phyloP scores from a whole-genome alignment of 2,113 vertebrate genomes.

The Sclerurus mexicanus region DNA sequence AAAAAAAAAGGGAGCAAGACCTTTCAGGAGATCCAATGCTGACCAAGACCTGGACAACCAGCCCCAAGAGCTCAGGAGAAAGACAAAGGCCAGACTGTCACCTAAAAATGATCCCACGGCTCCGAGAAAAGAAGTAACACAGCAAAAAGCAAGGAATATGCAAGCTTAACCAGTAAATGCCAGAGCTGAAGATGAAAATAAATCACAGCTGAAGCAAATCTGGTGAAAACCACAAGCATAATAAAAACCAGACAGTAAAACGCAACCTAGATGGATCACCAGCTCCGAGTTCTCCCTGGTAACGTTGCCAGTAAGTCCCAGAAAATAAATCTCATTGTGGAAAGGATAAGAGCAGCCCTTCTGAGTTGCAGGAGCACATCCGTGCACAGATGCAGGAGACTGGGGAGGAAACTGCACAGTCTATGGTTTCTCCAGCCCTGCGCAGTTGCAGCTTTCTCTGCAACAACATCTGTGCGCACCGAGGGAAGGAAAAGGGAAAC shows the following conservation, averaged over 20 bases:
- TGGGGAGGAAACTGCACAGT: constrained; percentile 3
- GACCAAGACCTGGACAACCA: accelerated
- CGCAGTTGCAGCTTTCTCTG: not conserved
- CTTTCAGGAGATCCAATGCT: accelerated
- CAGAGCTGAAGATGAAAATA: constrained; percentile 52
- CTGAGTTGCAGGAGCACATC: not conserved
- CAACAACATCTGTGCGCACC: constrained; percentile 36
- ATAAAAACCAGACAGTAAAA: constrained; percentile 67
- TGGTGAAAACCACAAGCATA: constrained; percentile 51
- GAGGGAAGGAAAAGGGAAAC: not conserved
- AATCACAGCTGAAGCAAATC: constrained; percentile 49
- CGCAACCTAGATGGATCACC: not conserved
- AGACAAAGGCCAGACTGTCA: not conserved
- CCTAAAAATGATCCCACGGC: not conserved
- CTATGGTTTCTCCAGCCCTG: not conserved
- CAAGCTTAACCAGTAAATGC: constrained; percentile 19
- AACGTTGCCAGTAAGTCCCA: constrained; percentile 39
- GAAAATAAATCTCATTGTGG: constrained; percentile 36
- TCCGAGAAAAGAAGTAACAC: not conserved
- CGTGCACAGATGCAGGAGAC: not conserved
- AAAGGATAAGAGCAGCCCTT: constrained; percentile 6
- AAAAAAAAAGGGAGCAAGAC: not conserved
- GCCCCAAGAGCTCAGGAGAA: not conserved
- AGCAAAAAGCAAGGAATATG: not conserved
- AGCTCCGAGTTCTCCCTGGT: not conserved